Base-by-base conservation (phyloP, 2,797 vertebrate species). In the Buphagus erythrorhynchus region DNA sequence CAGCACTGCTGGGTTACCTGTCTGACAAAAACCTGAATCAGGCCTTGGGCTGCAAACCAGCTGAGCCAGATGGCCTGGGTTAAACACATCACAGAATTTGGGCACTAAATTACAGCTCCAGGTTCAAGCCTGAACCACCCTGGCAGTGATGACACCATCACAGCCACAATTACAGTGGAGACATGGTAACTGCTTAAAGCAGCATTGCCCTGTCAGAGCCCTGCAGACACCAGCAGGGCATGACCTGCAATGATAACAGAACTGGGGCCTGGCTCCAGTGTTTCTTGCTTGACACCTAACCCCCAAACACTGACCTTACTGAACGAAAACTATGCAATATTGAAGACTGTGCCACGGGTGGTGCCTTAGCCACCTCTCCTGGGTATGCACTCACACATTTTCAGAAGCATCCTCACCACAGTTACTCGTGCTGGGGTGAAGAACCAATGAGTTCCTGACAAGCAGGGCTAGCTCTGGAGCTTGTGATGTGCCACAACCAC, bases 251-350 rank as follows among this genome's bases (percentile, higher is more conserved):
- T 0, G 0, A 11, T 0, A 69, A 31, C 45, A 86, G 75, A 57
- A 61, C 0, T 24, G 8, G 57, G 54, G 26, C 25, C n/a, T 28
- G 55, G 29, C 40, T 43, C 31, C 74, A 17, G 10, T 2, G 9
- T 9, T 49, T 51, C 49, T 51, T 52, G 35, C 33, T 76, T 40
- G 22, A 43, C 21, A 35, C 15, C 21, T 25, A 59, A 42, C 15
- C 24, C 82, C 63, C 45, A 62, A 51, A 69, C 13, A 29, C 8
- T 35, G 57, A 84, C 36, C 14, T 35, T 69, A 58, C 0, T 76
- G 43, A 90, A 72, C 0, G 57, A 35, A 57, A 95, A 79, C 95
- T 97, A 92, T 94, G 95, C 90, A 96, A 93, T 66, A 77, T 3
- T 42, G 42, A 85, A 72, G 71, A 75, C 12, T 59, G 35, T 59